phyloP scores from a whole-genome alignment of 2,113 vertebrate species.

The Isurus oxyrinchus region DNA sequence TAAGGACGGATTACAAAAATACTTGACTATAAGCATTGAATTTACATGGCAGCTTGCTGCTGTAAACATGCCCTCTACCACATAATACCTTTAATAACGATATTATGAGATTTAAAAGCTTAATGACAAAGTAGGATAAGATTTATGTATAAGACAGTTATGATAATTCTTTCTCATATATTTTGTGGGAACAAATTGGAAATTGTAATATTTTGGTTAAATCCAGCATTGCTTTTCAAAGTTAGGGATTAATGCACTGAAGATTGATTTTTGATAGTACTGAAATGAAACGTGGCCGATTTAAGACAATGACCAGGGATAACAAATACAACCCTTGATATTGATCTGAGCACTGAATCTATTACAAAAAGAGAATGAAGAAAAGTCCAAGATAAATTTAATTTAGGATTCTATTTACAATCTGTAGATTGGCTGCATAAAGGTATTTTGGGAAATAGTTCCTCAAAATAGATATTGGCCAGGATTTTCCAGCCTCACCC shows the following conservation, averaged over 20 bases:
- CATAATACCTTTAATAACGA: constrained; percentile 12
- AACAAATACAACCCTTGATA: background rate
- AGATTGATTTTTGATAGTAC: constrained; percentile 18
- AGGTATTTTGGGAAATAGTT: background rate
- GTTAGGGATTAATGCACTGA: constrained; percentile 19
- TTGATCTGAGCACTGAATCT: constrained; percentile 25
- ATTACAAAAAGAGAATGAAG: background rate
- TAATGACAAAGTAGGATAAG: constrained; percentile 27
- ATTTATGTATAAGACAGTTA: constrained; percentile 33
- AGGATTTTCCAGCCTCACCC: no score
- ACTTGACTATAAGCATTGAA: background rate
- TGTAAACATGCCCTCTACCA: constrained; percentile 14
- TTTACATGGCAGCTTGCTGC: background rate
- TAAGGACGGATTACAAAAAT: background rate
- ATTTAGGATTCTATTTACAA: constrained; percentile 6
- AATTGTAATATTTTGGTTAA: constrained; percentile 33
- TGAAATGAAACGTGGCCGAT: background rate
- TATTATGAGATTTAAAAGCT: constrained; percentile 28
- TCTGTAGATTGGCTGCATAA: constrained; percentile 4
- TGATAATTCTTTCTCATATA: constrained; percentile 19
- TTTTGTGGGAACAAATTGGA: constrained; percentile 9
- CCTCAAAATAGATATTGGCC: background rate
- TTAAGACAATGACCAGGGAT: background rate
- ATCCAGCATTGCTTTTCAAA: background rate
- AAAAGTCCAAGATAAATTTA: background rate